These are phyloP conservation scores for Liasis olivaceus DNA, from an alignment of 2,797 vertebrate genomes.

Conservation along the genomic window DNA sequence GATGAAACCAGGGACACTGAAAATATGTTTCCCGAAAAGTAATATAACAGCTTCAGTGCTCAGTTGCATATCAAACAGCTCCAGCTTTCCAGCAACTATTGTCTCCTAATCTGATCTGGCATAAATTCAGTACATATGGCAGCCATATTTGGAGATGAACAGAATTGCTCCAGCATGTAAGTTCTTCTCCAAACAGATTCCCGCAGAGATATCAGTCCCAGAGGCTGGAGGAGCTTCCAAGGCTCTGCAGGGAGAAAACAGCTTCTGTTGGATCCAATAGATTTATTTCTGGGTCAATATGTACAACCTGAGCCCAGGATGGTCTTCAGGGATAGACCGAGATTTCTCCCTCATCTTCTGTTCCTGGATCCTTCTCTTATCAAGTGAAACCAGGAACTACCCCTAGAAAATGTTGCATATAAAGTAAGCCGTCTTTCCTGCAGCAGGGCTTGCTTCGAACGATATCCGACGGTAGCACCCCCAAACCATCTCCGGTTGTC, in stretches of 20 bases:
- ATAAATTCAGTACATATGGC: not conserved
- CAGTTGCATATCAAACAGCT: conserved; percentile 39
- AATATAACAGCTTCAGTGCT: conserved; percentile 36
- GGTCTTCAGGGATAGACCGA: not conserved
- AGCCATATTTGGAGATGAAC: no score
- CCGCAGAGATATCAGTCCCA: not conserved
- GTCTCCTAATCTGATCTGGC: not conserved
- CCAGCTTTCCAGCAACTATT: conserved; percentile 11
- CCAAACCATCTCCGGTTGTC: not conserved
- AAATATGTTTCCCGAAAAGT: conserved; percentile 33
- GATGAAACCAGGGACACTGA: conserved; percentile 10
- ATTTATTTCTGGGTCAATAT: not conserved
- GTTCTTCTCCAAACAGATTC: not conserved
- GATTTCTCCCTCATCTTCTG: not conserved
- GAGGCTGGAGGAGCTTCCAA: no score
- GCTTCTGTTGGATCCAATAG: not conserved
- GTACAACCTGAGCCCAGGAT: not conserved
- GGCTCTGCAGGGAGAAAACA: not conserved
- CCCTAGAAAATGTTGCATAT: not conserved
- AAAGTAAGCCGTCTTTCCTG: not conserved
- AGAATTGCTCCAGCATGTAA: no score
- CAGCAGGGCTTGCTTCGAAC: not conserved
- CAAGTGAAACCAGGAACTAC: not conserved
- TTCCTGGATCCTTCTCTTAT: not conserved
- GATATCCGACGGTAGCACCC: not conserved